Base-by-base conservation (phyloP, 2,113 vertebrate genomes). In the Notiomystis cincta region DNA sequence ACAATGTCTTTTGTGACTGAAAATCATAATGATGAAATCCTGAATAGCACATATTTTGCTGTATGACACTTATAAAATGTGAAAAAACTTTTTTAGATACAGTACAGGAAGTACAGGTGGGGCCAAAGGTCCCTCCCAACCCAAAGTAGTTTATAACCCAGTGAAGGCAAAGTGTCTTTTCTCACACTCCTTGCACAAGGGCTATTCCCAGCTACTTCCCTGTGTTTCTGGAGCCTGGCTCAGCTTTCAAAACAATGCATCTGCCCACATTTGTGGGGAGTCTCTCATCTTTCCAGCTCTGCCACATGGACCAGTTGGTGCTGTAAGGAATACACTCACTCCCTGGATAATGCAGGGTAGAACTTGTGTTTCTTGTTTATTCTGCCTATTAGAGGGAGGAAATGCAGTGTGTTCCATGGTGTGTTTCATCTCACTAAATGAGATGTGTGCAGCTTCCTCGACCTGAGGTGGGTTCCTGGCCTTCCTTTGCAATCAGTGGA, bases 291-390 rank as follows among this genome's bases (percentile, higher is more conserved):
- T 80, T 50, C 44, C 35, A 37, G 17, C 19, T 72, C 23, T 82
- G 45, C 40, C 58, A 37, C 13, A 12, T 22, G 50, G 35, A 37
- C 22, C 67, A 7, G 15, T 4, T 25, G 9, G 21, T n/a, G 17
- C 20, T 54, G 28, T 37, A 44, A 76, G 53, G 67, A 89, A 50
- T 18, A 45, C 22, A 17, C 27, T 25, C 28, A 67, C 18, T 67
- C 44, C 16, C 44, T 60, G 8, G 18, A 28, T 2, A 22, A 42
- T 11, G 20, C 6, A 45, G 20, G 7, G 15, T 38, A 45, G 25
- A 42, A 61, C 0, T 0, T 11, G 5, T 15, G 11, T 22, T 71
- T 80, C 42, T 61, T 54, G 18, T 50, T 57, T 42, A 31, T n/a
- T 27, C 7, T 76, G 50, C 30, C 76, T 58, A 0, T 61, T 31